A percentile compares a stretch with the other conserved stretches of the same genome.
These are phyloP conservation scores for Tychaedon coryphoeus DNA, from an alignment of 2,113 vertebrate species.

Conservation along the genomic window DNA sequence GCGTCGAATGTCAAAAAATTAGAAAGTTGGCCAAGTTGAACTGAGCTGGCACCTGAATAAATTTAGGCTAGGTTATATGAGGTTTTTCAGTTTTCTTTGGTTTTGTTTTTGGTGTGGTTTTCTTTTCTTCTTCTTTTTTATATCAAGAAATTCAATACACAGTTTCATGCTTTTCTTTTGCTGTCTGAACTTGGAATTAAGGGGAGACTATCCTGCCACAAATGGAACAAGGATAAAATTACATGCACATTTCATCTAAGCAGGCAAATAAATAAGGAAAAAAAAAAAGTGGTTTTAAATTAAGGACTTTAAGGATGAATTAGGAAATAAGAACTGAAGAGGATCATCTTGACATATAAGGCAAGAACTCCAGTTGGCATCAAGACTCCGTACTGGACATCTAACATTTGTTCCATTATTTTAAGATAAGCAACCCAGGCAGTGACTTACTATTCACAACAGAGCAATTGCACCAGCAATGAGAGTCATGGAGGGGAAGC, in stretches of 20 bases:
- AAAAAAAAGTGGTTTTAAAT: neutral
- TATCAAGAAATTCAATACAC: neutral
- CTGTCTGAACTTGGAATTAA: neutral
- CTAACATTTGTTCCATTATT: neutral
- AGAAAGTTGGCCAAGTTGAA: slow-evolving; percentile 10
- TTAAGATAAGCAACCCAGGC: neutral
- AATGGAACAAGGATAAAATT: neutral
- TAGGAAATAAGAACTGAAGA: neutral
- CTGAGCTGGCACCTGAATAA: slow-evolving; percentile 19
- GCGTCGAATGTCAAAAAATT: neutral
- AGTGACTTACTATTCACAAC: neutral
- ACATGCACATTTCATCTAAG: neutral
- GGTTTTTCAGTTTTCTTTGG: neutral
- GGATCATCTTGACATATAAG: neutral
- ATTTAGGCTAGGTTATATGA: neutral
- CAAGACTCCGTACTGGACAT: neutral
- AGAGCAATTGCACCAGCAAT: neutral
- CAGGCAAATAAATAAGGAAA: neutral
- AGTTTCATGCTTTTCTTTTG: neutral
- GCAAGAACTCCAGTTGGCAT: neutral
- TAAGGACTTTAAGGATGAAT: neutral
- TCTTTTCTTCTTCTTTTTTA: neutral
- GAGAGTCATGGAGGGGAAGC: neutral
- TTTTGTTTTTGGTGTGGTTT: neutral
- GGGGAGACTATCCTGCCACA: neutral